Base-by-base conservation (phyloP, 2,797 vertebrate species). In the Echiichthys vipera region DNA sequence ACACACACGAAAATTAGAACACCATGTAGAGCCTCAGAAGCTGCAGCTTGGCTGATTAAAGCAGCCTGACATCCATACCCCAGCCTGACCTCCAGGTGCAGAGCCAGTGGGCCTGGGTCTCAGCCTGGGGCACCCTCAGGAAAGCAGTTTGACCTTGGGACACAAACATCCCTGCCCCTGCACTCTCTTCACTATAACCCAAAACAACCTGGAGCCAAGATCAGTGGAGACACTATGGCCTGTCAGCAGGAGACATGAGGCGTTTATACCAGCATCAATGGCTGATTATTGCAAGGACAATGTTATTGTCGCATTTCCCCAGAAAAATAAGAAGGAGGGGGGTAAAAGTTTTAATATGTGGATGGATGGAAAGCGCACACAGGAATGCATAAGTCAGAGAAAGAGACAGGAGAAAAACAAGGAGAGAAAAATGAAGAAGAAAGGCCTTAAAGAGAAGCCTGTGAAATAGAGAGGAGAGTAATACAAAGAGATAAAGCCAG, bases 41-140 rank as follows among this genome's bases (percentile, higher is more conserved):
- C 78, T 83, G 81, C 66, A 90, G 88, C 85, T 78, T 46, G 73
- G 74, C 77, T 93, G 92, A 95, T 93, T 94, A 94, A 94, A 94
- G 88, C 86, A 86, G 80, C 79, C 85, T 83, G 89, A 90, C 92
- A 90, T 90, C 85, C 77, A 81, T 85, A 84, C 79, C 59, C 79
- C 58, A 47, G 87, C 74, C 84, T 93, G 93, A 94, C 93, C 93
- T 92, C 89, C 93, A 94, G 93, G 90, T 95, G 93, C 90, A 87
- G 81, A 82, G 84, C 55, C 72, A 75, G 77, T 55, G 73, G 85
- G 77, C 77, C 81, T 47, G 14, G 86, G 83, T 88, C 78, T 84
- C 57, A 66, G 86, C 88, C 85, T 81, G 50, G 0, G 83, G 86
- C 84, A 78, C 74, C 65, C 56, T 58, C 67, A 86, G 83, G 70